Evolutionary conservation across 2,888 invertebrate genomes (phyloP), one percentile per base, ranked within the genome.

Genomic region (Labia minor): DNA sequence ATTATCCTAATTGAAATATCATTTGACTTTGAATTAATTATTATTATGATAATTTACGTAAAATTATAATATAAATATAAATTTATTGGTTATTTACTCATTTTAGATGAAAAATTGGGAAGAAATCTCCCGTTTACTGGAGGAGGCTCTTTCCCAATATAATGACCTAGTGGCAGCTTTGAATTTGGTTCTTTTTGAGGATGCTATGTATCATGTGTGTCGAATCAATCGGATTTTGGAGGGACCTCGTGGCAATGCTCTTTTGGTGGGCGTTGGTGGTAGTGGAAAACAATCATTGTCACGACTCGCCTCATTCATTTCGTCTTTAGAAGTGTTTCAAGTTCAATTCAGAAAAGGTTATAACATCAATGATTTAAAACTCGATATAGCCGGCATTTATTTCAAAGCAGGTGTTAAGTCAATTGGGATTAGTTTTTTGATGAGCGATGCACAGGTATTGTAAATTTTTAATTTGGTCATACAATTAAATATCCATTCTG

Each of bases 271-370:
- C 21, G 96, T 96, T 0, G 96, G 96, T 61, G 96, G 96, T 33
- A 93, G 92, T 67, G 96, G 96, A 64, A 95, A 95, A 76, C 95
- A 96, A 77, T 93, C 93, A 1, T 80, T 96, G 61, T 90, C 95
- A 0, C 82, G 95, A 66, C 80, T 97, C 18, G 89, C 96, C 0
- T 87, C 94, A 0, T 96, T 90, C 75, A 93, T 97, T 69, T 92
- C 94, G 3, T 86, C 89, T 0, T 81, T 95, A 63, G 95, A 96
- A 77, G 93, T 95, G 0, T 95, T 95, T 77, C 95, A 95, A 81
- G 85, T 96, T 49, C 92, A 94, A 71, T 80, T 96, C n/a, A 85
- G 87, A 66, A 95, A 93, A 77, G 94, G 93, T 61, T 96, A 95
- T 76, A 82, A 87, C 19, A 85, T 93, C 21, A 81, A 80, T 67